These are phyloP conservation scores for Hydroisotoma schaefferi DNA, from an alignment of 2,888 invertebrate species.

Conservation along the genomic window DNA sequence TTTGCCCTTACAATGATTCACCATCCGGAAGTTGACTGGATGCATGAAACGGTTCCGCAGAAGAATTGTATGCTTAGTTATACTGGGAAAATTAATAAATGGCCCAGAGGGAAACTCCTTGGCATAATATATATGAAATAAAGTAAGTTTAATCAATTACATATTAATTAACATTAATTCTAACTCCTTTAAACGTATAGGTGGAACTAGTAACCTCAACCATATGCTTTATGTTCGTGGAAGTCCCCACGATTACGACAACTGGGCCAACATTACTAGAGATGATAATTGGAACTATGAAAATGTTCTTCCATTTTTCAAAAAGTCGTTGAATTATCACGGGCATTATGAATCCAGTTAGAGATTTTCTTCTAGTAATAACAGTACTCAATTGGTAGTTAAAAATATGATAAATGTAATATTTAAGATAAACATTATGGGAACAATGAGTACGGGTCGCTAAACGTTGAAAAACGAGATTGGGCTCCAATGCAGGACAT, in stretches of 20 bases:
- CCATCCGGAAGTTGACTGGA: constrained; percentile 35
- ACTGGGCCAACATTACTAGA: constrained; percentile 37
- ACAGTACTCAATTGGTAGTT: no score
- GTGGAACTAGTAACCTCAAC: constrained; percentile 71
- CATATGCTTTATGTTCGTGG: constrained; percentile 70
- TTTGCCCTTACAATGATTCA: constrained; percentile 28
- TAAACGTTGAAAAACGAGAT: constrained; percentile 29
- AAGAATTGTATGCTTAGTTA: no score
- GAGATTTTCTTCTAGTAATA: no score
- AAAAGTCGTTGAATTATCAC: constrained; percentile 31
- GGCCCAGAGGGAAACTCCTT: constrained; percentile 32
- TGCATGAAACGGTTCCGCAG: constrained; percentile 40
- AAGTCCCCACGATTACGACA: constrained; percentile 59
- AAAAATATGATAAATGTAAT: no score
- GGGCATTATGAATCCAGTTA: no score
- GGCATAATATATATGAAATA: neutral
- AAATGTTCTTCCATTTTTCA: constrained; percentile 38
- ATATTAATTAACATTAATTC: no score
- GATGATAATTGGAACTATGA: constrained; percentile 38
- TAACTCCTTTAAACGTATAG: constrained; percentile 70
- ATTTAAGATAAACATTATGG: constrained; percentile 34
- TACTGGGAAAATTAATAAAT: no score
- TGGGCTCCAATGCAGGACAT: constrained; percentile 23
- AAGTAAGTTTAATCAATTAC: constrained; percentile 7
- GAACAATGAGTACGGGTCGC: constrained; percentile 23